Evolutionary conservation across 2,888 invertebrate species (phyloP).

Genomic region (Aproaerema taeniolella): DNA sequence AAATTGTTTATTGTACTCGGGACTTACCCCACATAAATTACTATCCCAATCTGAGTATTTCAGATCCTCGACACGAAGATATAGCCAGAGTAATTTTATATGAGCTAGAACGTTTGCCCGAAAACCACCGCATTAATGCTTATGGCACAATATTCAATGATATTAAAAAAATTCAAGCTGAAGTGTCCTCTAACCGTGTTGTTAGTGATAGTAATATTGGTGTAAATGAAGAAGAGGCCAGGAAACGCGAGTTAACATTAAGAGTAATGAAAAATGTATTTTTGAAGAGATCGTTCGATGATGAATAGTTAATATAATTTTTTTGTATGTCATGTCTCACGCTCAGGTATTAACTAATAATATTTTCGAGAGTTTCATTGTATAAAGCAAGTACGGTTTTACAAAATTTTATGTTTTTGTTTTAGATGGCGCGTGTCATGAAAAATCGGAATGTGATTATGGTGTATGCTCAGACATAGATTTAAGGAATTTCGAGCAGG

Average conservation of each 20-base stretch:
- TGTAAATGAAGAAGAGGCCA: neutral
- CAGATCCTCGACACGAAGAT: no score
- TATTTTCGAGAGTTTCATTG: no score
- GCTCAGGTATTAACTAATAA: no score
- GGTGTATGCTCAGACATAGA: neutral
- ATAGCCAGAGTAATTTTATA: no score
- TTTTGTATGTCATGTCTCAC: no score
- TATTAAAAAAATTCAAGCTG: neutral
- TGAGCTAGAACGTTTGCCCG: no score
- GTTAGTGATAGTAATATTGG: neutral
- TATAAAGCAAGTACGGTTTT: neutral
- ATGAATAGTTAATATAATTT: neutral
- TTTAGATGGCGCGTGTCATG: neutral
- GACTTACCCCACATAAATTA: no score
- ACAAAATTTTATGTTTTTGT: conserved; percentile 5
- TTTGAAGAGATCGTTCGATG: neutral
- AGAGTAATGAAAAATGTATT: neutral
- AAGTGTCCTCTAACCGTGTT: neutral
- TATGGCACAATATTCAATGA: neutral
- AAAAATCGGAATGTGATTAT: neutral
- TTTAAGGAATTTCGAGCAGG: neutral
- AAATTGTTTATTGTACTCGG: no score
- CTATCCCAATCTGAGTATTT: no score
- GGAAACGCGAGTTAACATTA: neutral
- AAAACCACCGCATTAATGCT: no score